Conservation (phyloP, 2,797 vertebrate genomes). For the Scleropages formosus region DNA sequence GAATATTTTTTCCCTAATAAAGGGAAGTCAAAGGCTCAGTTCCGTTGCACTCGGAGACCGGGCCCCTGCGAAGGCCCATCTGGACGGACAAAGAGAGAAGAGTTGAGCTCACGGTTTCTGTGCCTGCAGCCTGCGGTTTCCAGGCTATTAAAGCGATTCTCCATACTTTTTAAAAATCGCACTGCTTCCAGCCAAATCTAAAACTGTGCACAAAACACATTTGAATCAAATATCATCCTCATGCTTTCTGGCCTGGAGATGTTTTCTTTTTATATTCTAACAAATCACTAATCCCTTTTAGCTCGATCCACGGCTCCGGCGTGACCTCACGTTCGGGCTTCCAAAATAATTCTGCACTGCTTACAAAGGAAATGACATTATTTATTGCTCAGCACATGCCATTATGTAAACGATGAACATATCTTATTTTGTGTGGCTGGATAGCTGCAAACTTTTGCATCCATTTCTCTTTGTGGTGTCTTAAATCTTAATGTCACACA, state of each 20-base stretch:
- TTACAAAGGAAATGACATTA: neutral
- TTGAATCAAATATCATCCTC: slow-evolving; percentile 2
- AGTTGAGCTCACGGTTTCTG: slow-evolving; percentile 24
- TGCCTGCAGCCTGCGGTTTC: slow-evolving; percentile 16
- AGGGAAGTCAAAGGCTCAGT: slow-evolving; percentile 26
- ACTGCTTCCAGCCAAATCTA: neutral
- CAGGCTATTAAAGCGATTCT: slow-evolving; percentile 27
- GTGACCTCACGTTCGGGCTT: slow-evolving; percentile 25
- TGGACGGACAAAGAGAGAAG: slow-evolving; percentile 7
- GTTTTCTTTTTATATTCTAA: slow-evolving; percentile 18
- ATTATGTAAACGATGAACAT: neutral
- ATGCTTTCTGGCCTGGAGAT: neutral
- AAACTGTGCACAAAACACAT: slow-evolving; percentile 17
- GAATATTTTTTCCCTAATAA: slow-evolving; percentile 27
- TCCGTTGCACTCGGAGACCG: slow-evolving; percentile 5
- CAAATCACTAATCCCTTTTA: slow-evolving; percentile 6
- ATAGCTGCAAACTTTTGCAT: neutral
- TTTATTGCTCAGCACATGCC: neutral
- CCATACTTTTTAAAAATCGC: neutral
- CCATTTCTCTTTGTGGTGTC: no score
- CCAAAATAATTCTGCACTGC: slow-evolving; percentile 9
- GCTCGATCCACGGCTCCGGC: neutral
- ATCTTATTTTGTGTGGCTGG: no score
- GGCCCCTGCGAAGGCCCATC: slow-evolving; percentile 2
- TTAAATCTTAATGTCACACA: no score